Evolutionary conservation across 2,797 vertebrate species (phyloP).

Genomic region (Malacoctenus gilli): DNA sequence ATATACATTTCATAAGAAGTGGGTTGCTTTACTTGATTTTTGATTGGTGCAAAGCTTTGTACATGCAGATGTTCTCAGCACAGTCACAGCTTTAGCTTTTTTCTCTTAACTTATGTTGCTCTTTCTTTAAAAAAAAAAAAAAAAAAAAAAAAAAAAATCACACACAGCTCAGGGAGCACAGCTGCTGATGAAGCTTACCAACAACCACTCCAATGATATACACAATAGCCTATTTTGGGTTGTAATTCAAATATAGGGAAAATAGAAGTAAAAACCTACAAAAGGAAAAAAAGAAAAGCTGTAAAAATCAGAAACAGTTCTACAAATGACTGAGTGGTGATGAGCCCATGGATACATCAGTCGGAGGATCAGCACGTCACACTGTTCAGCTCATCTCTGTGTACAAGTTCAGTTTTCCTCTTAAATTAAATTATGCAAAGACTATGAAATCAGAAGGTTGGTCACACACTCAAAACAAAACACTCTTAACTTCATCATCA

Average conservation of each 20-base stretch:
- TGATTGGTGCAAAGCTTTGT: slow-evolving; percentile 83
- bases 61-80: slow-evolving; percentile 90
- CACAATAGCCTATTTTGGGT: slow-evolving; percentile 80
- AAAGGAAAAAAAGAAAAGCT: slow-evolving; percentile 83
- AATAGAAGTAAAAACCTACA: slow-evolving; percentile 85
- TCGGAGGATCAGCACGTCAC: slow-evolving; percentile 52
- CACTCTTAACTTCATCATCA: too few relatives aligned
- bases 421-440: slow-evolving; percentile 95
- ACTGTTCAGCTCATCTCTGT: slow-evolving; percentile 68
- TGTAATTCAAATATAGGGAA: slow-evolving; percentile 87
- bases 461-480: slow-evolving; percentile 87
- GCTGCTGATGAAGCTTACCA: slow-evolving; percentile 90
- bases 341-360: slow-evolving; percentile 57
- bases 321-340: slow-evolving; percentile 69
- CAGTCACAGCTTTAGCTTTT: slow-evolving; percentile 86
- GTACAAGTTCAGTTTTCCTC: slow-evolving; percentile 85
- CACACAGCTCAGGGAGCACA: slow-evolving; percentile 88
- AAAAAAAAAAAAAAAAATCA: too few relatives aligned
- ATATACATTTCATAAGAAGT: slow-evolving; percentile 88
- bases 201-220: slow-evolving; percentile 84
- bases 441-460: slow-evolving; percentile 87
- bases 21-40: slow-evolving; percentile 62
- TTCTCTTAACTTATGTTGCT: slow-evolving; percentile 74
- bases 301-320: slow-evolving; percentile 89
- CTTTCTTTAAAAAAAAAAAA: slow-evolving; percentile 53